Conservation (phyloP, 2,113 vertebrate genomes). For the Progne subis region DNA sequence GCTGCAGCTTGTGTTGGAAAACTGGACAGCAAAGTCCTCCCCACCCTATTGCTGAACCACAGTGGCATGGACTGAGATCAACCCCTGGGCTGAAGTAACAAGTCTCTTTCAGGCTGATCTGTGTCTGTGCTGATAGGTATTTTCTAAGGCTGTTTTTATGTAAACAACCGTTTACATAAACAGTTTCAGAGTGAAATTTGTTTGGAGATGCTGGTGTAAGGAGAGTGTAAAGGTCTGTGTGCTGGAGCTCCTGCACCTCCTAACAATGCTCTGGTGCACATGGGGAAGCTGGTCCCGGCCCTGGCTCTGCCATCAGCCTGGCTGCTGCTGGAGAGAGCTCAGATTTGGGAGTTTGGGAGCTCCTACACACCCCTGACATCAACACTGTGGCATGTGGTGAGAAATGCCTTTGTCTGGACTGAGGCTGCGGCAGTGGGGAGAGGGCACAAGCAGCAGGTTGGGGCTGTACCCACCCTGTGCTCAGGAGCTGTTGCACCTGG, state of each 20-base stretch:
- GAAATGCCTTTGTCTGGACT: background rate
- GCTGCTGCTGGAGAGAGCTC: background rate
- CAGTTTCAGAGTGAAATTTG: background rate
- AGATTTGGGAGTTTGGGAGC: background rate
- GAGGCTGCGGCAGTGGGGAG: background rate
- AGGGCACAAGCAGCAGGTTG: background rate
- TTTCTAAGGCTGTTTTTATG: background rate
- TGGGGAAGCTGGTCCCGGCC: background rate
- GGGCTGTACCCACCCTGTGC: background rate
- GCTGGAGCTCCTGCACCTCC: background rate
- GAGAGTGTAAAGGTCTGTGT: background rate
- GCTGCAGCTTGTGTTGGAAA: background rate
- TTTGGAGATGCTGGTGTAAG: background rate
- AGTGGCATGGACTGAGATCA: background rate
- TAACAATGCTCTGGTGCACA: rapidly evolving
- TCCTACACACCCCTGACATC: background rate
- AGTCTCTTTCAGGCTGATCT: background rate
- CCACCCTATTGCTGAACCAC: background rate
- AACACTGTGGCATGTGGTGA: background rate
- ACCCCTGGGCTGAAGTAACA: background rate
- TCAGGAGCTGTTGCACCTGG: background rate
- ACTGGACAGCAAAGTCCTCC: background rate
- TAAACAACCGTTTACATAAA: background rate
- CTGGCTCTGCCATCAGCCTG: background rate
- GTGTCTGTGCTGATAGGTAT: background rate